These are phyloP conservation scores for Pseudomyrmex concolor DNA, from an alignment of 1,140 invertebrate species.

Conservation along the genomic window DNA sequence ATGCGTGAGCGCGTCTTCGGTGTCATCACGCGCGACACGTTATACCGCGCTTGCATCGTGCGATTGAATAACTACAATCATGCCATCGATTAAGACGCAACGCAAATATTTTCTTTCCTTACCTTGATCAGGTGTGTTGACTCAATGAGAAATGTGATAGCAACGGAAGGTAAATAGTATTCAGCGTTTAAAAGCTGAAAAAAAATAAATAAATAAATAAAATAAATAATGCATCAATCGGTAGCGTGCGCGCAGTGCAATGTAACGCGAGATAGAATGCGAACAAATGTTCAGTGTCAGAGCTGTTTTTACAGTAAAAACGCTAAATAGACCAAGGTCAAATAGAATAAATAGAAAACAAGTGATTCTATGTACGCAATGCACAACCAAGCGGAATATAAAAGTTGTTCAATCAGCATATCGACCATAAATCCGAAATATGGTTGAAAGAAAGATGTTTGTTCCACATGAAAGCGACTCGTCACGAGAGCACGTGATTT, in stretches of 20 bases:
- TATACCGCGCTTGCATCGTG: conserved; percentile 12
- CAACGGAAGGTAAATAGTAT: neutral
- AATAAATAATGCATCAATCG: neutral
- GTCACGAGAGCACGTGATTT: conserved; percentile 17
- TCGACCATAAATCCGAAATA: conserved; percentile 40
- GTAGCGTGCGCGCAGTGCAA: too few relatives aligned
- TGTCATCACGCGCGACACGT: conserved; percentile 47
- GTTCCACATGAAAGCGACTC: conserved; percentile 4
- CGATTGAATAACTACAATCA: conserved; percentile 33
- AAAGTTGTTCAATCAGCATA: conserved; percentile 15
- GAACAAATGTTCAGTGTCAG: neutral
- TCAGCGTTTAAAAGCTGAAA: too few relatives aligned
- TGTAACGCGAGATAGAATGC: neutral
- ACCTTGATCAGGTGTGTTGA: neutral
- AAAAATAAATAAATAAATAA: too few relatives aligned
- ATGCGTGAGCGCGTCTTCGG: conserved; percentile 46
- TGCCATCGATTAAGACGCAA: conserved; percentile 1
- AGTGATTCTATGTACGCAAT: conserved; percentile 3
- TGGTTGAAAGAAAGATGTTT: conserved; percentile 36
- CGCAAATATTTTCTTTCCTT: conserved; percentile 22
- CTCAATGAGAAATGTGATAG: neutral
- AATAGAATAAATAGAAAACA: neutral
- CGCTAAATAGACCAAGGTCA: too few relatives aligned
- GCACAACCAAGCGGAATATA: neutral
- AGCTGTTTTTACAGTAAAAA: too few relatives aligned